A percentile compares a stretch with the other conserved stretches of the same genome.
Evolutionary conservation across 1,140 invertebrate species (phyloP).

Genomic region (Drosophila sucinea): DNA sequence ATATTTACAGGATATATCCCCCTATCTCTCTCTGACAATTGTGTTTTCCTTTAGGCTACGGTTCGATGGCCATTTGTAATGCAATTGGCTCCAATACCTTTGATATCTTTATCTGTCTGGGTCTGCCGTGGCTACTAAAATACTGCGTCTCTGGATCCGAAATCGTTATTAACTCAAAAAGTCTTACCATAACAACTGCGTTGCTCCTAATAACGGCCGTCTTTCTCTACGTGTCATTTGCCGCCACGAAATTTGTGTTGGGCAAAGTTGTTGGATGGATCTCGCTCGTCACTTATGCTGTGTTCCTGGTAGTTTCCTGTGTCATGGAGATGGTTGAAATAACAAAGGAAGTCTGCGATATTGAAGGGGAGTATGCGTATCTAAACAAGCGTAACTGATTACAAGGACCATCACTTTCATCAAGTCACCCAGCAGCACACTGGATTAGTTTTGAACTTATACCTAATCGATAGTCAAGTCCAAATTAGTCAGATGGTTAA

Average conservation of each 20-base stretch:
- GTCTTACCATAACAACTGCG: conserved; percentile 90
- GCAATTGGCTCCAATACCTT: conserved; percentile 95
- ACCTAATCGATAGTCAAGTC: no score
- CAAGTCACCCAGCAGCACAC: no score
- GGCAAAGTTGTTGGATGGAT: conserved; percentile 89
- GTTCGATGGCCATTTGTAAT: conserved; percentile 93
- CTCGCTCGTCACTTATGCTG: conserved; percentile 88
- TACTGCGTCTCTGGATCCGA: conserved; percentile 86
- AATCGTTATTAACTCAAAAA: conserved; percentile 87
- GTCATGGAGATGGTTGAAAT: conserved; percentile 91
- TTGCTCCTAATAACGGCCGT: conserved; percentile 89
- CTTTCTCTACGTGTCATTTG: conserved; percentile 87
- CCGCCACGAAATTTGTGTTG: conserved; percentile 81
- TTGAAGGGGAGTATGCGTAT: conserved; percentile 26
- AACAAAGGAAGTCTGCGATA: conserved; percentile 86
- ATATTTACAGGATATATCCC: not conserved
- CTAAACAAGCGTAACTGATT: not conserved
- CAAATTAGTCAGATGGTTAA: no score
- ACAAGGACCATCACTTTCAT: no score
- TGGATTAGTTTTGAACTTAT: no score
- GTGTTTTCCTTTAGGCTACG: conserved; percentile 84
- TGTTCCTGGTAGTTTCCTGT: conserved; percentile 89
- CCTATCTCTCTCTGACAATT: not conserved
- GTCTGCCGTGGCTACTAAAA: conserved; percentile 92
- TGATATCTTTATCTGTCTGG: conserved; percentile 92